phyloP scores from a whole-genome alignment of 2,888 invertebrate genomes.

The Ichneumon xanthorius region DNA sequence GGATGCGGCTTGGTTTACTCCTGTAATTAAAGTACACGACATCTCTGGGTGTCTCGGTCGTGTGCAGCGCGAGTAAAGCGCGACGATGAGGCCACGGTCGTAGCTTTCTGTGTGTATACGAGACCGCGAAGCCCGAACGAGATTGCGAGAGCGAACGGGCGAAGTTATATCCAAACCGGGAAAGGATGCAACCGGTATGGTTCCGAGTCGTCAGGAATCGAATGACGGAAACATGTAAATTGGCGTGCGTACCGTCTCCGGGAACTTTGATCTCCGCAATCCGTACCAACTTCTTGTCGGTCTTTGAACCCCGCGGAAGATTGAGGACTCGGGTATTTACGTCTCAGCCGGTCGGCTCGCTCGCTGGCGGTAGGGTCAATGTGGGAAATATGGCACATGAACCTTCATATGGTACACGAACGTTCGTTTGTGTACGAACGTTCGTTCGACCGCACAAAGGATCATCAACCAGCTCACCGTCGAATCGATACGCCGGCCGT shows the following conservation, averaged over 20 bases:
- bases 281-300: not conserved
- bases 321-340: not conserved
- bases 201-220: not conserved
- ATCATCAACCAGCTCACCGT: not conserved
- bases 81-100: conserved; percentile 4
- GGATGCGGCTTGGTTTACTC: conserved; percentile 25
- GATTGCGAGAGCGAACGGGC: conserved; percentile 24
- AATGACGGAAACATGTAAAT: not conserved
- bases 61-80: not conserved
- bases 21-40: conserved; percentile 49
- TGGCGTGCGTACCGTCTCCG: not conserved
- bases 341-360: not conserved
- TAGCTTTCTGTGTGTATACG: not conserved
- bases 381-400: not conserved
- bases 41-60: conserved; percentile 6
- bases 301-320: not conserved
- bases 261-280: not conserved
- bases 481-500: conserved; percentile 6
- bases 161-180: conserved; percentile 15
- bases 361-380: not conserved
- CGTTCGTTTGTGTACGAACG: not conserved
- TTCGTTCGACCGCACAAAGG: not conserved
- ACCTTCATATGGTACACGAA: not conserved
- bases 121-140: conserved; percentile 3
- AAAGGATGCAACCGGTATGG: not conserved